phyloP scores from a whole-genome alignment of 2,888 invertebrate genomes.

The Amiota minor region DNA sequence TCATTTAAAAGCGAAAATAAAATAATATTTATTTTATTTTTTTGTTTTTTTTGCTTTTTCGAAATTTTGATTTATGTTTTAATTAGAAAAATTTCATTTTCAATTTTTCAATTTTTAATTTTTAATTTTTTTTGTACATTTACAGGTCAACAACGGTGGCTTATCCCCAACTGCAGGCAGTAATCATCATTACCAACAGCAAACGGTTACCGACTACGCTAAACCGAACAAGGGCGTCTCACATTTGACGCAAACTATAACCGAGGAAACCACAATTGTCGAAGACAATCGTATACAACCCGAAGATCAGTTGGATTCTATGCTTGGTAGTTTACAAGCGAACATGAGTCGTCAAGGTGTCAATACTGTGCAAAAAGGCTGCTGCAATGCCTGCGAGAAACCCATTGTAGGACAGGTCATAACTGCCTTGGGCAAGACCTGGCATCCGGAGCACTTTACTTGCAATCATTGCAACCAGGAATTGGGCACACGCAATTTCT shows the following conservation, averaged over 20 bases:
- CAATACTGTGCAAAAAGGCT: constrained; percentile 98
- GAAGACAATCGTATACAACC: constrained; percentile 61
- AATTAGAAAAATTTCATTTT: background rate
- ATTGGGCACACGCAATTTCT: constrained; percentile 97
- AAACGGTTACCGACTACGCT: constrained; percentile 82
- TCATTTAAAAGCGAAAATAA: constrained; percentile 1
- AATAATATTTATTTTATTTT: constrained; percentile 13
- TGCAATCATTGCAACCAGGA: constrained; percentile 98
- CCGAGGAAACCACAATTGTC: constrained; percentile 70
- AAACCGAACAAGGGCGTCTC: constrained; percentile 78
- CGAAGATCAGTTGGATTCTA: constrained; percentile 76
- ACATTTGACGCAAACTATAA: constrained; percentile 72
- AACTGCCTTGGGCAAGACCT: constrained; percentile 97
- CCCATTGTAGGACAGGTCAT: constrained; percentile 97
- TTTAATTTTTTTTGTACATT: constrained; percentile 1
- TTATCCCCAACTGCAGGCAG: constrained; percentile 29
- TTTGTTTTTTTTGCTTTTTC: background rate
- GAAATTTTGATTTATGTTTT: constrained; percentile 9
- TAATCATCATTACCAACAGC: constrained; percentile 75
- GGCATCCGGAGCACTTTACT: constrained; percentile 99
- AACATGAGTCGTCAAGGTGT: constrained; percentile 99
- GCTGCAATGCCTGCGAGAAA: constrained; percentile 98
- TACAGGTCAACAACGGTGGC: constrained; percentile 78
- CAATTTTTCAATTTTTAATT: constrained; percentile 18
- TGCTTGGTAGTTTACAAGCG: constrained; percentile 82